phyloP scores from a whole-genome alignment of 2,797 vertebrate species.

The Anguilla obscura region DNA sequence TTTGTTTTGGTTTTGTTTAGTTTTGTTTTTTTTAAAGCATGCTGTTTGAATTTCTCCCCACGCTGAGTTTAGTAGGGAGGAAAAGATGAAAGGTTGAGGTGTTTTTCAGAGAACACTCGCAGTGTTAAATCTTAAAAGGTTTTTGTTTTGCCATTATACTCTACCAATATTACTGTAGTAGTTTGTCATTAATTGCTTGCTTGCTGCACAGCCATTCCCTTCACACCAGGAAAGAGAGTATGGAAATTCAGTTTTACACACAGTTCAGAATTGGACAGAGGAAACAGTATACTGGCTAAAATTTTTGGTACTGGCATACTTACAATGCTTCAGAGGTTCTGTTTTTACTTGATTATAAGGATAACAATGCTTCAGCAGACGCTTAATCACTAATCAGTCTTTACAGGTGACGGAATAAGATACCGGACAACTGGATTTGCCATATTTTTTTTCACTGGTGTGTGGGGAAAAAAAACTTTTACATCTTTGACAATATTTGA shows the following conservation, averaged over 20 bases:
- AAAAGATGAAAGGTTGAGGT: conserved; percentile 43
- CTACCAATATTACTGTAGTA: conserved; percentile 76
- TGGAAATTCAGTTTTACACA: conserved; percentile 50
- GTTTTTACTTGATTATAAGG: conserved; percentile 34
- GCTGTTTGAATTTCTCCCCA: conserved; percentile 52
- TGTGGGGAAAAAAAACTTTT: conserved; percentile 61
- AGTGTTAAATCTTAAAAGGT: conserved; percentile 62
- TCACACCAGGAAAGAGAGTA: conserved; percentile 63
- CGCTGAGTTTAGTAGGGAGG: conserved; percentile 45
- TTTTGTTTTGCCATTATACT: conserved; percentile 67
- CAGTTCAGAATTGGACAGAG: conserved; percentile 23
- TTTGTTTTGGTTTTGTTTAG: conserved; percentile 28
- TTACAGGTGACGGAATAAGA: conserved; percentile 20
- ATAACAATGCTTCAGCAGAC: conserved; percentile 47
- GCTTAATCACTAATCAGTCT: conserved; percentile 30
- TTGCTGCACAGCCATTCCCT: conserved; percentile 71
- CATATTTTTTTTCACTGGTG: conserved; percentile 69
- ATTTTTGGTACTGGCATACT: conserved; percentile 22
- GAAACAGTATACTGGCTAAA: conserved; percentile 27
- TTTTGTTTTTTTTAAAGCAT: conserved; percentile 48
- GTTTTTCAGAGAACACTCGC: conserved; percentile 67
- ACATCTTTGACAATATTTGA: conserved; percentile 77
- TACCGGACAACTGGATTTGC: conserved; percentile 55
- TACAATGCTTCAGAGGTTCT: conserved; percentile 38
- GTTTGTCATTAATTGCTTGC: conserved; percentile 75